Conservation (phyloP, 1,140 invertebrate genomes). For the Ceratosolen solmsi region DNA sequence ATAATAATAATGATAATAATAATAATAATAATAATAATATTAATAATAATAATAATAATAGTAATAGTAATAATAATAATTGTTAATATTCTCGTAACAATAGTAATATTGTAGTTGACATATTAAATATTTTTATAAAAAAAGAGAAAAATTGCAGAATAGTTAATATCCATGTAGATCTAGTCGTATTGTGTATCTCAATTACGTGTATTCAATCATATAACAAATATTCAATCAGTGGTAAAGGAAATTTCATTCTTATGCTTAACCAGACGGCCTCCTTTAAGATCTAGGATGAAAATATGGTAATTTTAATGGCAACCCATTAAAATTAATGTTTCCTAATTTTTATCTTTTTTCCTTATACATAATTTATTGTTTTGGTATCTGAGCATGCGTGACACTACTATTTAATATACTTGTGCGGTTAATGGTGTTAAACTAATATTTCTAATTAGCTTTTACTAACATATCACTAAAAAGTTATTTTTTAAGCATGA, state of each 20-base stretch:
- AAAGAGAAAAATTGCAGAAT: too few species aligned
- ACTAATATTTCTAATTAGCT: conserved; percentile 48
- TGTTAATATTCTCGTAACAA: too few species aligned
- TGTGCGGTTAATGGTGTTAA: conserved; percentile 59
- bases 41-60: too few species aligned
- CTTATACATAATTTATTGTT: conserved; percentile 32
- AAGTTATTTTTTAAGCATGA: conserved; percentile 66
- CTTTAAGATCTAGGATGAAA: conserved; percentile 89
- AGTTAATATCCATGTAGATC: too few species aligned
- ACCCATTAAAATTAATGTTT: conserved; percentile 55
- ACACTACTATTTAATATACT: conserved; percentile 42
- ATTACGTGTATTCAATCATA: too few species aligned
- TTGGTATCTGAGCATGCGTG: conserved; percentile 65
- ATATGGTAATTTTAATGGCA: conserved; percentile 78
- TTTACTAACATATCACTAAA: conserved; percentile 56
- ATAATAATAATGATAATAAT: too few species aligned
- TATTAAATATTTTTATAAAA: too few species aligned
- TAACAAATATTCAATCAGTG: conserved; percentile 67
- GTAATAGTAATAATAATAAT: too few species aligned
- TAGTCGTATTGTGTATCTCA: too few species aligned
- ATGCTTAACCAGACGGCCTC: conserved; percentile 82
- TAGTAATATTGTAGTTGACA: too few species aligned
- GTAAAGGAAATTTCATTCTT: conserved; percentile 68
- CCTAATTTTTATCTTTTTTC: not conserved
- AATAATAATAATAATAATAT: too few species aligned